Percentiles rank a stretch among this genome's conserved stretches.
phyloP scores from a whole-genome alignment of 2,888 invertebrate genomes.

The Cheilosia impressa region DNA sequence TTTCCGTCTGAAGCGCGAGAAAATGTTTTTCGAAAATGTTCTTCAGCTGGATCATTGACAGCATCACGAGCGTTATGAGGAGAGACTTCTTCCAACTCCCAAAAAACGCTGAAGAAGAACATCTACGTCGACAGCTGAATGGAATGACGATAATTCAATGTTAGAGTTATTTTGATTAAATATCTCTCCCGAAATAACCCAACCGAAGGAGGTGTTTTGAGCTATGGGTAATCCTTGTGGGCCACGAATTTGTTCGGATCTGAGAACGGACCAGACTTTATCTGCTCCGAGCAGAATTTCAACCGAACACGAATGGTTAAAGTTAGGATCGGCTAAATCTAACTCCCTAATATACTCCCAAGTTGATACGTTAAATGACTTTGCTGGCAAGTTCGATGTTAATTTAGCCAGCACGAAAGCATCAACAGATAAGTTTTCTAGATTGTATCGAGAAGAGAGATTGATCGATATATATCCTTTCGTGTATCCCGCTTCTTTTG shows the following conservation, averaged over 20 bases:
- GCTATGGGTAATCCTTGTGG: slow-evolving; percentile 29
- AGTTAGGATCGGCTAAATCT: slow-evolving; percentile 51
- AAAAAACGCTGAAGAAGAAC: slow-evolving; percentile 42
- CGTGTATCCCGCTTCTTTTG: slow-evolving; percentile 5
- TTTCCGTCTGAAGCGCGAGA: slow-evolving; percentile 29
- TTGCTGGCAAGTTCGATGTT: no score
- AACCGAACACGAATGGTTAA: slow-evolving; percentile 46
- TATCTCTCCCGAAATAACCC: slow-evolving; percentile 57
- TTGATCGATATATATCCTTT: slow-evolving; percentile 1
- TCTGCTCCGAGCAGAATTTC: slow-evolving; percentile 58
- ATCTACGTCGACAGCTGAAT: slow-evolving; percentile 27
- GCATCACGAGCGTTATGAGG: slow-evolving; percentile 45
- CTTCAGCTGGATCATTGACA: slow-evolving; percentile 42
- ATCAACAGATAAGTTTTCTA: no score
- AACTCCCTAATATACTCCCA: slow-evolving; percentile 36
- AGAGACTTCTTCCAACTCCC: slow-evolving; percentile 58
- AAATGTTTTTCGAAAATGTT: slow-evolving; percentile 27
- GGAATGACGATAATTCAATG: slow-evolving; percentile 16
- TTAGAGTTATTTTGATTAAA: background rate
- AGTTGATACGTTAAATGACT: slow-evolving; percentile 2
- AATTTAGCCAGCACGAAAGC: no score
- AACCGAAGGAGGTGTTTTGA: slow-evolving; percentile 61
- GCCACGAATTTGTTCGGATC: slow-evolving; percentile 35
- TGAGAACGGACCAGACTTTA: slow-evolving; percentile 57
- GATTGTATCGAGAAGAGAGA: background rate